Base-by-base conservation (phyloP, 2,888 invertebrate genomes). In the Aphidius colemani region DNA sequence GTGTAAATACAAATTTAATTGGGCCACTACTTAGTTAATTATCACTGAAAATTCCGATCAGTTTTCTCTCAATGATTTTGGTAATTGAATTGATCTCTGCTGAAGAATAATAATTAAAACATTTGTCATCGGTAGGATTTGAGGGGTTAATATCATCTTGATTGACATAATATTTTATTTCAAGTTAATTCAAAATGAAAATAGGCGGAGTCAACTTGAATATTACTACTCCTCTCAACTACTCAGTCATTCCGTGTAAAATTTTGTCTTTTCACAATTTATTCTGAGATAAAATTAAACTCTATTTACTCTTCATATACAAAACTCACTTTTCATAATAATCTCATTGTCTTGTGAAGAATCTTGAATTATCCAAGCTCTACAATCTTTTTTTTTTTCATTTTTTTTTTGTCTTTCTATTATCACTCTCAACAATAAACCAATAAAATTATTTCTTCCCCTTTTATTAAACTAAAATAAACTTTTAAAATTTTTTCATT, bases 191-290 rank as follows among this genome's bases (percentile, higher is more conserved):
- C 48, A 30, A 45, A 39, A 46, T 18, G 57, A 18, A 45, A 46
- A 57, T 57, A 46, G 57, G 57, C 39, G 30, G 46, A 57, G 48
- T 55, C 64, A 59, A 50, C 13, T 13, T 49, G 63, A 56, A 51
- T 56, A 62, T 62, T 66, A 64, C 57, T 61, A 64, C 61, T 61
- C 58, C 58, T 58, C 30, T 65, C 49, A 46, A 30, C 57, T 46
- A 64, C 61, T 64, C 66, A 63, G 57, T 65, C 69, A 69, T 60
- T 61, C 66, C 56, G 67, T 69, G 67, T 73, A 70, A 71, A 74
- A 75, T 73, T 73, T 66, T 70, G 55, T 44, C 11, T 55, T 49
- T n/a, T 30, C 49, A 18, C 39, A 45, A 7, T 45, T 30, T 53
- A 46, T 56, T 41, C n/a, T 46, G 30, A 43, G 48, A 46, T 39